These are phyloP conservation scores for Candidula unifasciata DNA, from an alignment of 2,888 invertebrate species.

Conservation along the genomic window DNA sequence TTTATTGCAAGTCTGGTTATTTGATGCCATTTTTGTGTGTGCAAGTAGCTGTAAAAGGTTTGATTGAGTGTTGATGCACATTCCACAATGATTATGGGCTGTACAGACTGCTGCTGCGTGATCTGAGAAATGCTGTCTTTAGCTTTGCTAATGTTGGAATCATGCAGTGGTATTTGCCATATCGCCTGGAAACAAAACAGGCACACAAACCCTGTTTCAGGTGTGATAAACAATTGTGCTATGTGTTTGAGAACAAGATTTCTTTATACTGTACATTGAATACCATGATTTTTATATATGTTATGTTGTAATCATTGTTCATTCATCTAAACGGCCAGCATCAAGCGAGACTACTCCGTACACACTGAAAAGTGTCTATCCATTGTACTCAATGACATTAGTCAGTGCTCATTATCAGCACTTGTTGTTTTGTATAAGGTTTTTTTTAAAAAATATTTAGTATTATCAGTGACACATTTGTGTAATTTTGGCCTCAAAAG, in stretches of 20 bases:
- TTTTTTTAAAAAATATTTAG: too few species aligned
- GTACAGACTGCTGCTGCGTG: neutral
- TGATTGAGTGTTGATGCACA: constrained; percentile 24
- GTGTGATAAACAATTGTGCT: neutral
- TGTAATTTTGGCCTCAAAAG: neutral
- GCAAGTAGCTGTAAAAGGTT: neutral
- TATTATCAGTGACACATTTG: too few species aligned
- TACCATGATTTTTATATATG: constrained; percentile 33
- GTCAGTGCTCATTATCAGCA: constrained; percentile 21
- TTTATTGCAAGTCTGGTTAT: constrained; percentile 27
- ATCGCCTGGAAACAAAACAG: constrained; percentile 10
- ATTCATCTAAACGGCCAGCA: constrained; percentile 44
- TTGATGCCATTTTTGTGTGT: neutral
- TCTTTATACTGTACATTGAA: constrained; percentile 32
- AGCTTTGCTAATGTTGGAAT: neutral
- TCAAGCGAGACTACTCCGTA: neutral
- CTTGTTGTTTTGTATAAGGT: neutral
- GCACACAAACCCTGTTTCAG: neutral
- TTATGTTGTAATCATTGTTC: constrained; percentile 18
- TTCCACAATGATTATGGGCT: constrained; percentile 16
- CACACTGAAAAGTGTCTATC: too few species aligned
- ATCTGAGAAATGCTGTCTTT: neutral
- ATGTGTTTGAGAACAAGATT: constrained; percentile 1
- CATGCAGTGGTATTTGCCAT: neutral
- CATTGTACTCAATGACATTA: too few species aligned